Conservation (phyloP, 1,140 invertebrate genomes). For the Neodiprion virginianus region DNA sequence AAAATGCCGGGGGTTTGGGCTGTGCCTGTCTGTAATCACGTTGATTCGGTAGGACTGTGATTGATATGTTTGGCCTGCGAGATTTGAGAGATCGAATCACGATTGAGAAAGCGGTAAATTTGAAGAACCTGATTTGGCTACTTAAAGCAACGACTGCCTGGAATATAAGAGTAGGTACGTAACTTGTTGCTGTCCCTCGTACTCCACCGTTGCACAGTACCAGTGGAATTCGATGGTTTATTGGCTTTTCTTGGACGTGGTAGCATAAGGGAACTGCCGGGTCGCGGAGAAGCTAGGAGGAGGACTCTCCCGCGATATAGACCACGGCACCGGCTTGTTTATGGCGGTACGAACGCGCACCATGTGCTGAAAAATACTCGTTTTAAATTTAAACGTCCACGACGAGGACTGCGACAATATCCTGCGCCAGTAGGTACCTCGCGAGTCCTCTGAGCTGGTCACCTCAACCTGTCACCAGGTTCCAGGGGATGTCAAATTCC, state of each 20-base stretch:
- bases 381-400: conserved; percentile 49
- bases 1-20: too few relatives aligned
- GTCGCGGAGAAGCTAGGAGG: background rate
- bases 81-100: background rate
- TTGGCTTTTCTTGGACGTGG: conserved; percentile 58
- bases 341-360: conserved; percentile 49
- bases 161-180: conserved; percentile 45
- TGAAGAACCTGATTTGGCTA: conserved; percentile 5
- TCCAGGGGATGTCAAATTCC: too few relatives aligned
- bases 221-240: conserved; percentile 60
- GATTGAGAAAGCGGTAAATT: conserved; percentile 1
- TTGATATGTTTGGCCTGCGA: background rate
- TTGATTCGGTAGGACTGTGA: too few relatives aligned
- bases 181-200: conserved; percentile 55
- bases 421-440: background rate
- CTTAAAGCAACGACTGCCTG: conserved; percentile 16
- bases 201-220: conserved; percentile 45
- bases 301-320: conserved; percentile 26
- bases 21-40: too few relatives aligned
- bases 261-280: conserved; percentile 42
- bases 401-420: background rate
- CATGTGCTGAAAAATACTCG: conserved; percentile 55
- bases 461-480: too few relatives aligned
- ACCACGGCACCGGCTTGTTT: conserved; percentile 50
- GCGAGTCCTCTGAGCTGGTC: too few relatives aligned